phyloP scores from a whole-genome alignment of 2,797 vertebrate species.

The Centroberyx gerrardi region DNA sequence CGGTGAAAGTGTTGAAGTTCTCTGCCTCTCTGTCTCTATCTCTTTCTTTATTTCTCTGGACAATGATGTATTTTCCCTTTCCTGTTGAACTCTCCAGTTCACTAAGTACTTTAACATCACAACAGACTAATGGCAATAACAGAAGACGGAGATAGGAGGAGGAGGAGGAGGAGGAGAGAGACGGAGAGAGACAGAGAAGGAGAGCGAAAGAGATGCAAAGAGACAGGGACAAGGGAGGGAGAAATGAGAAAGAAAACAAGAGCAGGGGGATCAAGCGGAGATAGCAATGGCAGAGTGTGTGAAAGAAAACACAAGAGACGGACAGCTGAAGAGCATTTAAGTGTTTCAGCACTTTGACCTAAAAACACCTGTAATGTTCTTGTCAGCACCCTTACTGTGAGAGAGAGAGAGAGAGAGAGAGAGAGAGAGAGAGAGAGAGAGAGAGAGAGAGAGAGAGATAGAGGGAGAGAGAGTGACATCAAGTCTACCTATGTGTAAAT shows the following conservation, averaged over 20 bases:
- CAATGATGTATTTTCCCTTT: slow-evolving; percentile 62
- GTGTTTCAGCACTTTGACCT: slow-evolving; percentile 26
- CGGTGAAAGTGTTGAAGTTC: slow-evolving; percentile 54
- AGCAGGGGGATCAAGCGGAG: slow-evolving; percentile 3
- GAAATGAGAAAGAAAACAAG: slow-evolving; percentile 11
- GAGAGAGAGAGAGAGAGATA: too few relatives aligned
- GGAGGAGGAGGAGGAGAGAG: not conserved
- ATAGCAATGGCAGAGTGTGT: slow-evolving; percentile 1
- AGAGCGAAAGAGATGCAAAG: not conserved
- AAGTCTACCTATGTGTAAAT: too few relatives aligned
- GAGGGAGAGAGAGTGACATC: too few relatives aligned
- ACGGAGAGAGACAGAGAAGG: not conserved
- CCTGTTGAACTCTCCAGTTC: slow-evolving; percentile 41
- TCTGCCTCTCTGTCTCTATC: slow-evolving; percentile 40
- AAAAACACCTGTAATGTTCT: too few relatives aligned
- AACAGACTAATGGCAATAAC: slow-evolving; percentile 50
- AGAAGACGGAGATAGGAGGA: slow-evolving; percentile 23
- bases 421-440: too few relatives aligned
- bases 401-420: too few relatives aligned
- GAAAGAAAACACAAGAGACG: slow-evolving; percentile 18
- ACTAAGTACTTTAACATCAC: slow-evolving; percentile 67
- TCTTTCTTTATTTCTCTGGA: slow-evolving; percentile 60
- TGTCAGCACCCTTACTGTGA: too few relatives aligned
- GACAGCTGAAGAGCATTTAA: slow-evolving; percentile 21
- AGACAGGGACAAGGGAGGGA: not conserved